phyloP scores from a whole-genome alignment of 2,888 invertebrate species.

The Philereme transversata region DNA sequence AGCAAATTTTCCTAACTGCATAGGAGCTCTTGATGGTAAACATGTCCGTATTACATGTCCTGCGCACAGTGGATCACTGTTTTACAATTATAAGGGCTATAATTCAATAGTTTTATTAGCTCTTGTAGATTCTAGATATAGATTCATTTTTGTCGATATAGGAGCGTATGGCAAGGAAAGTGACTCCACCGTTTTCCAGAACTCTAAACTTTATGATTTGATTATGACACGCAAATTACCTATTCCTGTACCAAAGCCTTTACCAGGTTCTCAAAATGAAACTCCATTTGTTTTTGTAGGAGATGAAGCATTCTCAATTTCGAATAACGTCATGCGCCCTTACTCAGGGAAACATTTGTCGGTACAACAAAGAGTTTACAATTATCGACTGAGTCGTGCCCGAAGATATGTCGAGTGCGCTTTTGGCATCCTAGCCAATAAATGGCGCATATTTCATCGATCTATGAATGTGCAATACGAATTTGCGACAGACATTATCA shows the following conservation, averaged over 20 bases:
- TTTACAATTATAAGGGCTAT: neutral
- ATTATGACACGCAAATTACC: conserved; percentile 30
- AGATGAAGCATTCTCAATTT: conserved; percentile 30
- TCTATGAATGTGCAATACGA: conserved; percentile 22
- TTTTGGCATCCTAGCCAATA: conserved; percentile 33
- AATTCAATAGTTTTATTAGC: conserved; percentile 1
- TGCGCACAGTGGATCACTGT: conserved; percentile 17
- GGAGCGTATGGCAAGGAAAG: conserved; percentile 34
- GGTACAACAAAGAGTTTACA: conserved; percentile 6
- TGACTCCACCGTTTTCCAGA: conserved; percentile 40
- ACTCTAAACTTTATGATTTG: conserved; percentile 37
- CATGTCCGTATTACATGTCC: no score
- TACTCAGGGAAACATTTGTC: conserved; percentile 28
- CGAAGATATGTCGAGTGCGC: conserved; percentile 30
- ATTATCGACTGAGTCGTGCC: conserved; percentile 12
- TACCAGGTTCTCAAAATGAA: conserved; percentile 16
- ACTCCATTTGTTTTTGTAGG: conserved; percentile 32
- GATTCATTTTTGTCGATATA: neutral
- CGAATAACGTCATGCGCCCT: conserved; percentile 25
- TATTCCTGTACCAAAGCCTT: conserved; percentile 26
- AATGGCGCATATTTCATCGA: conserved; percentile 30
- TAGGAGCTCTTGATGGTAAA: no score
- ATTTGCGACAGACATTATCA: conserved; percentile 21
- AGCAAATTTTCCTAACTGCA: conserved; percentile 39
- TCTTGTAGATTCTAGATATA: neutral